These are phyloP conservation scores for Noctua janthina DNA, from an alignment of 2,888 invertebrate genomes.

Conservation along the genomic window DNA sequence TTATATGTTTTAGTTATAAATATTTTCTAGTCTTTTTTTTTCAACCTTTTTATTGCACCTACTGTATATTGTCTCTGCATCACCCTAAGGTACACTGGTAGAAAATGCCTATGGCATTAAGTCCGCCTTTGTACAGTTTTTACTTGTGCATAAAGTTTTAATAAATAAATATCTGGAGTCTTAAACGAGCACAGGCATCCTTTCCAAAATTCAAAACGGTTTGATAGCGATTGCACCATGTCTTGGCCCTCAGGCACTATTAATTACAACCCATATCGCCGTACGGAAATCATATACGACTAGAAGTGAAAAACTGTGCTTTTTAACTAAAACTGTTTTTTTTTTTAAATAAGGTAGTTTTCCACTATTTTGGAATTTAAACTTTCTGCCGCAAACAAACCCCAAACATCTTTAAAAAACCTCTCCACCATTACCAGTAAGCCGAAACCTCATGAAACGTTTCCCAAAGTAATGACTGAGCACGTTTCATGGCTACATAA, in stretches of 20 bases:
- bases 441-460: slow-evolving; percentile 41
- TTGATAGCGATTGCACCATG: not conserved
- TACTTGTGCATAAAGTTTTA: too few relatives aligned
- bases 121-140: too few relatives aligned
- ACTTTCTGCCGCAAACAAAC: too few relatives aligned
- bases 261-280: not conserved
- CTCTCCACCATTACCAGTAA: not conserved
- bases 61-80: too few relatives aligned
- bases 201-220: not conserved
- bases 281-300: not conserved
- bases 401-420: slow-evolving; percentile 18
- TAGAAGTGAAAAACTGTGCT: not conserved
- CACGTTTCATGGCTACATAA: slow-evolving; percentile 65
- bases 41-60: too few relatives aligned
- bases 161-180: too few relatives aligned
- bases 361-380: not conserved
- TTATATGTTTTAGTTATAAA: too few relatives aligned
- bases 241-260: not conserved
- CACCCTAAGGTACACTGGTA: too few relatives aligned
- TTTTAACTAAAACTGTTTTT: not conserved
- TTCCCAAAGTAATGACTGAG: slow-evolving; percentile 59
- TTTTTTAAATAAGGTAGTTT: not conserved
- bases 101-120: too few relatives aligned
- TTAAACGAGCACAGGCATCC: not conserved
- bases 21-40: too few relatives aligned